Conservation (phyloP, 2,888 invertebrate genomes). For the Ophion slaviceki region DNA sequence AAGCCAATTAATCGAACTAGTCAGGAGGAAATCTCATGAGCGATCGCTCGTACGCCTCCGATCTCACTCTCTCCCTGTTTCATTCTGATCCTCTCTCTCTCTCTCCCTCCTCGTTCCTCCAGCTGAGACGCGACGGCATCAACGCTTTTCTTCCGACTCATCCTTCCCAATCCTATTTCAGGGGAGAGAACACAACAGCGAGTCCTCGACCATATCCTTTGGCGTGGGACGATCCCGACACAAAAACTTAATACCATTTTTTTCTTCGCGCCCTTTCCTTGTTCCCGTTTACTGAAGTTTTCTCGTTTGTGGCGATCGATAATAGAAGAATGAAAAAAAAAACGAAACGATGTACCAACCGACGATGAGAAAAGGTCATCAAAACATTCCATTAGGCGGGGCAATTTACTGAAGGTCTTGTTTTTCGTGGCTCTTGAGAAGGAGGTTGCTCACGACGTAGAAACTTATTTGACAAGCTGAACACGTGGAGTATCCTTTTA, state of each 20-base stretch:
- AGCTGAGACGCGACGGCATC: conserved; percentile 24
- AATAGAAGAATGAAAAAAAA: background rate
- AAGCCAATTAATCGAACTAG: conserved; percentile 62
- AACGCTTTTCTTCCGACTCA: conserved; percentile 48
- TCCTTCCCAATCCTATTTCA: conserved; percentile 35
- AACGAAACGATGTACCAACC: conserved; percentile 5
- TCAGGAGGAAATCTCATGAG: conserved; percentile 57
- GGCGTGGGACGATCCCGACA: conserved; percentile 8
- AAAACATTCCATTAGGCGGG: conserved; percentile 38
- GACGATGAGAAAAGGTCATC: conserved; percentile 22
- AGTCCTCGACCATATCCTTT: conserved; percentile 30
- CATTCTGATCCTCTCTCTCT: background rate
- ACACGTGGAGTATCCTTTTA: background rate
- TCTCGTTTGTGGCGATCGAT: conserved; percentile 34
- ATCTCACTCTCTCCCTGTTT: background rate
- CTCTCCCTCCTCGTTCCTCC: conserved; percentile 1
- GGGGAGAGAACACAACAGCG: conserved; percentile 24
- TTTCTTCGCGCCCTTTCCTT: background rate
- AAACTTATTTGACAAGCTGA: background rate
- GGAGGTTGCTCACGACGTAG: background rate
- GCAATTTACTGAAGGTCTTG: conserved; percentile 29
- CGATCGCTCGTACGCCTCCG: conserved; percentile 26
- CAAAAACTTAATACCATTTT: conserved; percentile 51
- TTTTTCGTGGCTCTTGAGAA: background rate
- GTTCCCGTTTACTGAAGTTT: conserved; percentile 33